Conservation (phyloP, 2,888 invertebrate species). For the Slavum lentiscoides region DNA sequence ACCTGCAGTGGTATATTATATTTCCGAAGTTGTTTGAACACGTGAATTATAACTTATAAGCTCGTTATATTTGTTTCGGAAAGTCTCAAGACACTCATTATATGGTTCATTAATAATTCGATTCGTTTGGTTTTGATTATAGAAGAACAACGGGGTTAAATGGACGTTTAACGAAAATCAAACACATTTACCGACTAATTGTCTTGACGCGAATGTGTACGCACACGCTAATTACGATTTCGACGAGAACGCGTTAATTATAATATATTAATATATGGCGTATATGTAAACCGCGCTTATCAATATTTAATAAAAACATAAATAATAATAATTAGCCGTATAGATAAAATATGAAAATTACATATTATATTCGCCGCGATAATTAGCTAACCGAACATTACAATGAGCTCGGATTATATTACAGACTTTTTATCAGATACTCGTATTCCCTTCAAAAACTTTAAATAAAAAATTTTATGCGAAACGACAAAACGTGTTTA, state of each 20-base stretch:
- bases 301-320: conserved; percentile 7
- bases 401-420: too few relatives aligned
- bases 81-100: conserved; percentile 31
- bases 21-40: not conserved
- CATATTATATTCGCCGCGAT: too few relatives aligned
- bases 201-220: not conserved
- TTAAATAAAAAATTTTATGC: too few relatives aligned
- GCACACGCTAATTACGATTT: not conserved
- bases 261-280: too few relatives aligned
- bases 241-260: not conserved
- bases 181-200: conserved; percentile 12
- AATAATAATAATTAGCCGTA: too few relatives aligned
- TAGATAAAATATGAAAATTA: too few relatives aligned
- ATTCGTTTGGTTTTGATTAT: conserved; percentile 13
- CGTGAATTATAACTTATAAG: not conserved
- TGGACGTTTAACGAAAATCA: conserved; percentile 17
- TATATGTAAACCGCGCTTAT: not conserved
- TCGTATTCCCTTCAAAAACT: too few relatives aligned
- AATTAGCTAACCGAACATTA: too few relatives aligned
- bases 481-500: too few relatives aligned
- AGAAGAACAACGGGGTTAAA: not conserved
- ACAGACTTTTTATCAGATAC: too few relatives aligned
- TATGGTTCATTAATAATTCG: conserved; percentile 29
- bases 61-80: conserved; percentile 24
- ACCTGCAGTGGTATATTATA: too few relatives aligned